A percentile compares a stretch with the other conserved stretches of the same genome.
These are phyloP conservation scores for Bujurquina vittata DNA, from an alignment of 2,113 vertebrate species.

Conservation along the genomic window DNA sequence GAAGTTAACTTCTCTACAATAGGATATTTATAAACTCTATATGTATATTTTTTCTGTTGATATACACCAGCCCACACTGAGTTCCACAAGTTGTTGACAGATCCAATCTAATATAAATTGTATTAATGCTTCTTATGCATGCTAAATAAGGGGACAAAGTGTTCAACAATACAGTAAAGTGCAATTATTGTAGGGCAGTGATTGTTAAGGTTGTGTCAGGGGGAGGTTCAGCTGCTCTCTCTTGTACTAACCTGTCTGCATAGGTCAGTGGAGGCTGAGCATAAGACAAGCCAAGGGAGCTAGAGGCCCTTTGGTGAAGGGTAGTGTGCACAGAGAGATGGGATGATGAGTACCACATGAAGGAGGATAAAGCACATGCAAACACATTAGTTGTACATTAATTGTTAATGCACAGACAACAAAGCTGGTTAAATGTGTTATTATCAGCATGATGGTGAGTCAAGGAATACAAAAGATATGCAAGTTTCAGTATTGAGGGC, in stretches of 20 bases:
- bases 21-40: neutral
- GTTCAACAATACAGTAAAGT: neutral
- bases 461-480: neutral
- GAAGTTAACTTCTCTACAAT: neutral
- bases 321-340: slow-evolving; percentile 15
- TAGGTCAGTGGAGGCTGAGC: slow-evolving; percentile 68
- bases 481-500: neutral
- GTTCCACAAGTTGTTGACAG: neutral
- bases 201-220: neutral
- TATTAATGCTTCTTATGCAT: neutral
- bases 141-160: neutral
- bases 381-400: slow-evolving; percentile 54
- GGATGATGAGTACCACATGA: slow-evolving; percentile 33
- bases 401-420: slow-evolving; percentile 29
- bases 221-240: neutral
- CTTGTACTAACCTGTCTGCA: slow-evolving; percentile 78
- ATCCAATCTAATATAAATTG: neutral
- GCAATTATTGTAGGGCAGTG: neutral
- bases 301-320: slow-evolving; percentile 66
- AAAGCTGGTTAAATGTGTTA: slow-evolving; percentile 34
- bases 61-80: neutral
- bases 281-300: slow-evolving; percentile 62
- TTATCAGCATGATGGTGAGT: neutral
- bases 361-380: slow-evolving; percentile 58
- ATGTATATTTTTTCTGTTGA: neutral